Percentiles rank a stretch among this genome's conserved stretches.
Evolutionary conservation across 2,797 vertebrate genomes (phyloP).

Genomic region (Martes flavigula): DNA sequence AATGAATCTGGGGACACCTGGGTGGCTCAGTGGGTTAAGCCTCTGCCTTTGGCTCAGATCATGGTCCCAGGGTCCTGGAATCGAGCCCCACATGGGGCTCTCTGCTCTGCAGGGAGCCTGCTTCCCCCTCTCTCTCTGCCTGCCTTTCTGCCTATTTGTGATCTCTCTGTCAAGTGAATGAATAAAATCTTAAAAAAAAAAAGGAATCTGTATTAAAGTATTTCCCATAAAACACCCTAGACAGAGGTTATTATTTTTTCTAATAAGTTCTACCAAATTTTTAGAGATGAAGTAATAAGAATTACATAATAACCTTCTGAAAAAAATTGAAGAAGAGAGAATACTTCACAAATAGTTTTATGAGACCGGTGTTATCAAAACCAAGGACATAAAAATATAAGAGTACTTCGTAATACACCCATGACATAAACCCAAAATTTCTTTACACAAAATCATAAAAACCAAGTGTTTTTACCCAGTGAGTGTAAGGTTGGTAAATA

Average conservation of each 20-base stretch:
- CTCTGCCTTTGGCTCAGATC: too few relatives aligned
- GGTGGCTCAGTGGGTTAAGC: too few relatives aligned
- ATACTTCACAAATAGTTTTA: background rate
- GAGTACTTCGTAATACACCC: background rate
- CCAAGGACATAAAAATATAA: background rate
- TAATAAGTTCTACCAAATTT: background rate
- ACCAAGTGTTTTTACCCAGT: background rate
- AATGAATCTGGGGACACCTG: background rate
- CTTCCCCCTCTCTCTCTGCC: too few relatives aligned
- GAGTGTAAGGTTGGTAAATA: background rate
- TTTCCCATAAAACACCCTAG: background rate
- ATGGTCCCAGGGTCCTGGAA: too few relatives aligned
- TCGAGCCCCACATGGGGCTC: too few relatives aligned
- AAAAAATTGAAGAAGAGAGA: background rate
- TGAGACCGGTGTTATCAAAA: background rate
- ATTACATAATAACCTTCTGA: background rate
- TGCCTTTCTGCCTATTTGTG: too few relatives aligned
- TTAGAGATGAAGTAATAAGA: background rate
- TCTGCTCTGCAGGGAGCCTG: too few relatives aligned
- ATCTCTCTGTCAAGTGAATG: too few relatives aligned
- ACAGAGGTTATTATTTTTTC: background rate
- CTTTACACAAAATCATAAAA: background rate
- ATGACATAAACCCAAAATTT: background rate
- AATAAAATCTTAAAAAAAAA: background rate
- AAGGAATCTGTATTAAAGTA: background rate